These are phyloP conservation scores for Polyommatus iphigenia DNA, from an alignment of 2,888 invertebrate genomes.

Conservation along the genomic window DNA sequence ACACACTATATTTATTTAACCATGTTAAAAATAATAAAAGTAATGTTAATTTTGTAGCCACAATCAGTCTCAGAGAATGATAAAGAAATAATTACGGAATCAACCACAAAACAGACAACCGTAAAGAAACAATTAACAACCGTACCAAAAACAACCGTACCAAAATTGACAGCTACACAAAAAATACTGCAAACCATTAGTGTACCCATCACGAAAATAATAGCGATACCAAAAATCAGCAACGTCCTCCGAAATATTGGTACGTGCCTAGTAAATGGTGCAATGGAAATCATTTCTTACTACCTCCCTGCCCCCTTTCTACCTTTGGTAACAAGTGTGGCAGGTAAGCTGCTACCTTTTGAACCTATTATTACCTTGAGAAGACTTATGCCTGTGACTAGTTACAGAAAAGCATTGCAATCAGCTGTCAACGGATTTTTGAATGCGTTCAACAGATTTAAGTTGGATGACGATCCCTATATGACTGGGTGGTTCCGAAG, in stretches of 20 bases:
- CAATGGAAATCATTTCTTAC: constrained; percentile 63
- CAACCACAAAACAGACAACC: background rate
- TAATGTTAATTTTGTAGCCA: background rate
- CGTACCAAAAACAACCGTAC: constrained; percentile 23
- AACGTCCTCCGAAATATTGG: constrained; percentile 62
- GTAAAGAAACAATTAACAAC: background rate
- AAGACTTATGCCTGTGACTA: constrained; percentile 66
- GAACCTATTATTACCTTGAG: constrained; percentile 66
- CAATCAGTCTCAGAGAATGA: background rate
- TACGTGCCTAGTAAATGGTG: constrained; percentile 67
- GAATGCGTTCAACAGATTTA: constrained; percentile 63
- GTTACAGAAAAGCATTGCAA: constrained; percentile 65
- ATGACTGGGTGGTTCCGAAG: constrained; percentile 68
- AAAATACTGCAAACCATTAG: constrained; percentile 49
- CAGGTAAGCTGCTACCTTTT: constrained; percentile 68
- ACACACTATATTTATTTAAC: background rate
- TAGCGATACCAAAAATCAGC: constrained; percentile 56
- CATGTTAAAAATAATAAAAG: background rate
- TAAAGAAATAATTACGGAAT: constrained; percentile 4
- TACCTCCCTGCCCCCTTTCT: constrained; percentile 68
- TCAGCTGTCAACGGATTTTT: constrained; percentile 63
- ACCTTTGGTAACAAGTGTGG: constrained; percentile 66
- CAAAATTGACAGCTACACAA: constrained; percentile 28
- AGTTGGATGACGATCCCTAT: constrained; percentile 61
- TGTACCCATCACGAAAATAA: constrained; percentile 48